A percentile compares a stretch with the other conserved stretches of the same genome.
These are phyloP conservation scores for Caerostris darwini DNA, from an alignment of 1,140 invertebrate species.

Conservation along the genomic window DNA sequence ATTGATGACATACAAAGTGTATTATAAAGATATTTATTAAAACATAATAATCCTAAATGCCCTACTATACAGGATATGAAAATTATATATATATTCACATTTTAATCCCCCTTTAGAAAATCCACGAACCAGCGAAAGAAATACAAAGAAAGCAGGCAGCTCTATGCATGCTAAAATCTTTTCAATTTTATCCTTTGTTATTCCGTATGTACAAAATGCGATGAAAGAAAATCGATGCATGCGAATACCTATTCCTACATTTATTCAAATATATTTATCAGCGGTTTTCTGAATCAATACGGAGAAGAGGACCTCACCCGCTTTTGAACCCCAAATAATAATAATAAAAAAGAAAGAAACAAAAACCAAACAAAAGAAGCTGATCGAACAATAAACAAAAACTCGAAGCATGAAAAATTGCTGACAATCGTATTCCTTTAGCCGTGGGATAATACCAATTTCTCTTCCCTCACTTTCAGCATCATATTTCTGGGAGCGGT, in stretches of 20 bases:
- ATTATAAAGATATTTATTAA: too few relatives aligned
- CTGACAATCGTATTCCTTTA: constrained; percentile 61
- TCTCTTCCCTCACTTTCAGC: constrained; percentile 11
- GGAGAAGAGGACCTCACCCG: background rate
- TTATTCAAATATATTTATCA: constrained; percentile 63
- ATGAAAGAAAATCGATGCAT: background rate
- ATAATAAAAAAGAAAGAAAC: background rate
- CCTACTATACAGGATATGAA: too few relatives aligned
- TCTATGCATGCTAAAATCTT: background rate
- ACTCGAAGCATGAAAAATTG: constrained; percentile 42
- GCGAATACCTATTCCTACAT: constrained; percentile 15
- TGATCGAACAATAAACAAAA: constrained; percentile 35
- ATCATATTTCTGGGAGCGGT: background rate
- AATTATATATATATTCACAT: too few relatives aligned
- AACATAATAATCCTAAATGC: too few relatives aligned
- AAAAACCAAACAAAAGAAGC: background rate
- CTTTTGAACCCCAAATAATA: background rate
- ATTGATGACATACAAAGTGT: too few relatives aligned
- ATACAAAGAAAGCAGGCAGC: background rate
- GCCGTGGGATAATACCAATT: constrained; percentile 51
- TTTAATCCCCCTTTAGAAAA: too few relatives aligned
- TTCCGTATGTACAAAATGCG: background rate
- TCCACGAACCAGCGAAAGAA: background rate
- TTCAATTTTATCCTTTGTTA: background rate
- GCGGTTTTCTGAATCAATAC: constrained; percentile 60